Evolutionary conservation across 2,113 vertebrate species (phyloP).

Genomic region (Mionectes macconnelli): DNA sequence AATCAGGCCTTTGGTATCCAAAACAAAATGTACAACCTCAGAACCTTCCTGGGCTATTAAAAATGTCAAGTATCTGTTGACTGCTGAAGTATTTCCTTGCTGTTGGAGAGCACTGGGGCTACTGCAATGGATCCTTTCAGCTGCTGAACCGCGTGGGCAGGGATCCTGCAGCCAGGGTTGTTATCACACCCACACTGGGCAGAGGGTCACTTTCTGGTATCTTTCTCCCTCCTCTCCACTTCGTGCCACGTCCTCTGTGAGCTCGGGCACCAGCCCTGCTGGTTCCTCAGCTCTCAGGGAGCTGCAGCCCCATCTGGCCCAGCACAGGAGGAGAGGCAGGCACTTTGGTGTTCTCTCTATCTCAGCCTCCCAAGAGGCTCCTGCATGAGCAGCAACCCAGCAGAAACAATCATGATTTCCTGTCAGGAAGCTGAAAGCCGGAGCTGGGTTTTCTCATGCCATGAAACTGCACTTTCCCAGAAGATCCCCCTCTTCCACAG

Average conservation of each 20-base stretch:
- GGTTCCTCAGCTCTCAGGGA: background rate
- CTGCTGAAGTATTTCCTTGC: background rate
- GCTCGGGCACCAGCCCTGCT: background rate
- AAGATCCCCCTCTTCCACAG: background rate
- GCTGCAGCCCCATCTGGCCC: background rate
- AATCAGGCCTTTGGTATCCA: background rate
- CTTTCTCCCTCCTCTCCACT: background rate
- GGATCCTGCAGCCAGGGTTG: background rate
- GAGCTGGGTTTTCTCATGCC: background rate
- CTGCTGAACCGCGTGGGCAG: background rate
- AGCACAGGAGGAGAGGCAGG: fast-evolving
- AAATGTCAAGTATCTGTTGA: background rate
- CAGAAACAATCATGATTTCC: background rate
- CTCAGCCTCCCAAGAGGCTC: background rate
- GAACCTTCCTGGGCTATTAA: background rate
- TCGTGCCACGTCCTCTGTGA: fast-evolving
- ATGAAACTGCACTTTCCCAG: background rate
- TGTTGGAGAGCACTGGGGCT: background rate
- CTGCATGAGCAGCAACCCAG: background rate
- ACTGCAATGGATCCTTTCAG: background rate
- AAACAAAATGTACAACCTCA: background rate
- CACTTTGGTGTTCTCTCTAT: too few species aligned
- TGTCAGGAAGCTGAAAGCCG: background rate
- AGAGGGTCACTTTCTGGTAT: fast-evolving
- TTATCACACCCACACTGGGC: fast-evolving